These are phyloP conservation scores for Galerucella nymphaeae DNA, from an alignment of 2,888 invertebrate genomes.

Conservation along the genomic window DNA sequence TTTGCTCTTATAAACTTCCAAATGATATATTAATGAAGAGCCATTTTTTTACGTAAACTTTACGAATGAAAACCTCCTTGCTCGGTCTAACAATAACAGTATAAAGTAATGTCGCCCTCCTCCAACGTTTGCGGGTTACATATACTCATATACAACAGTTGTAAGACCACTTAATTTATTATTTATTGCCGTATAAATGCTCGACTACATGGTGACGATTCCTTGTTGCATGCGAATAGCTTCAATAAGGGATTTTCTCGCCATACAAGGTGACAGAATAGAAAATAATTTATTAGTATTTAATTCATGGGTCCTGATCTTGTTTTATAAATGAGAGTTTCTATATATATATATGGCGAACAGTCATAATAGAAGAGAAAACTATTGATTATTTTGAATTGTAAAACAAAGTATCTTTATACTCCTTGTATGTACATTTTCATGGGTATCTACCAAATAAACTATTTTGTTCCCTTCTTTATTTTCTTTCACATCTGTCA, in stretches of 20 bases:
- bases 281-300: neutral
- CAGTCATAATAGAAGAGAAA: neutral
- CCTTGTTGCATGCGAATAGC: slow-evolving; percentile 17
- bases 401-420: too few species aligned
- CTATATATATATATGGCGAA: neutral
- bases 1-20: too few species aligned
- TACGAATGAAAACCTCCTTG: neutral
- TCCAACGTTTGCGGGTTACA: slow-evolving; percentile 8
- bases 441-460: too few species aligned
- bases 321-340: neutral
- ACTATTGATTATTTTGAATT: too few species aligned
- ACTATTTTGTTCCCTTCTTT: too few species aligned
- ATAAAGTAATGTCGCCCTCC: slow-evolving; percentile 1
- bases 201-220: slow-evolving; percentile 10
- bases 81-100: slow-evolving; percentile 11
- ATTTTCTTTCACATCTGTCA: too few species aligned
- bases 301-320: neutral
- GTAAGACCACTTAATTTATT: slow-evolving; percentile 15
- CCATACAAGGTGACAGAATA: slow-evolving; percentile 2
- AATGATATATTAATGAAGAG: too few species aligned
- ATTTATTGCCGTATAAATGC: slow-evolving; percentile 16
- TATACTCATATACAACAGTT: slow-evolving; percentile 17
- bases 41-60: neutral
- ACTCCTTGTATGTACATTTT: too few species aligned
- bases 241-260: slow-evolving; percentile 13